Evolutionary conservation across 2,888 invertebrate genomes (phyloP), one percentile per base, ranked within the genome.

Genomic region (Idaea straminata): DNA sequence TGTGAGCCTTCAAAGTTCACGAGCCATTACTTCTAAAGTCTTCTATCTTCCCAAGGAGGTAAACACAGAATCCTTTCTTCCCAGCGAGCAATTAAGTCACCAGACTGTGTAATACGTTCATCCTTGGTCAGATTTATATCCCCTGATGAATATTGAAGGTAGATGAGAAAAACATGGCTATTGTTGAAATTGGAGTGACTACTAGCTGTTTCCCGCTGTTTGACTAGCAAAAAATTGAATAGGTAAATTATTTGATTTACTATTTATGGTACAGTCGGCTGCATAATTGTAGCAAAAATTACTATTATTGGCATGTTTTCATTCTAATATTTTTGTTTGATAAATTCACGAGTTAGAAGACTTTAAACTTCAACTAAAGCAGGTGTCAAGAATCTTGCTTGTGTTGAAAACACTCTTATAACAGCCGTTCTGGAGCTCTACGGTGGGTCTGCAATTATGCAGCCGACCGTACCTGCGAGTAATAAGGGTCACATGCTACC

Each of bases 91-190:
- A 83, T 83, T 76, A 80, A 76, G 68, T 73, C 75, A 74, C 67
- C 75, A 83, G 84, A 83, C 83, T 74, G 80, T 74, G 78, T 79
- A 79, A 73, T 65, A 67, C 35, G 63, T 69, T 70, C 66, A 66
- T 61, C 61, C 67, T 64, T 61, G 67, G 66, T 47, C 64, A 61
- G 64, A 69, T 73, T 74, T 66, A 65, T 70, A 65, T 62, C 60
- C 65, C 15, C 58, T 59, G 15, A 59, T 59, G 15, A 59, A 59
- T 59, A 59, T 59, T 59, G 58, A 59, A 59, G 58, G 10, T 59
- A 15, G 7, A 16, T 59, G 2, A 47, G 13, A 47, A 47, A 47
- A 47, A 47, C 47, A 47, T 47, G 47, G 47, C 10, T 47, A 13
- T 13, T 47, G 10, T 47, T 47, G 47, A 47, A 47, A 47, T 47